Conservation (phyloP, 2,888 invertebrate species). For the Syritta pipiens region DNA sequence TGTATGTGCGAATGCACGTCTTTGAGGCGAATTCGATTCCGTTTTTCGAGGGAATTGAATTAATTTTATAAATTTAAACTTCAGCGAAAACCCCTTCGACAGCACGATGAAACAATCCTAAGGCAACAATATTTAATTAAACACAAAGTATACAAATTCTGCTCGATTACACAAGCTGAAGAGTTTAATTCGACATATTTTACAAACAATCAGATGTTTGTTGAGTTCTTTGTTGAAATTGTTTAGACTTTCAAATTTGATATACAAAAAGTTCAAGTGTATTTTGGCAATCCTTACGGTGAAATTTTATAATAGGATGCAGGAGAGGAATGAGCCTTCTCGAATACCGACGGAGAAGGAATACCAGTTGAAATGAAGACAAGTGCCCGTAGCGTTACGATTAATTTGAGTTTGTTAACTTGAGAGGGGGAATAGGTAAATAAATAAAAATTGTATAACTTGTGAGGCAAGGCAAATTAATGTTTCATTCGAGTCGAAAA, state of each 20-base stretch:
- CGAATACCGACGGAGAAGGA: not conserved
- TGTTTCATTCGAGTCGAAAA: not conserved
- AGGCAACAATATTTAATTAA: constrained; percentile 32
- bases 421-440: not conserved
- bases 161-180: constrained; percentile 28
- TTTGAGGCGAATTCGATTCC: not conserved
- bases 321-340: not conserved
- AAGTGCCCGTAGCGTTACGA: not conserved
- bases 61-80: constrained; percentile 24
- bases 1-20: no score
- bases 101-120: not conserved
- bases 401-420: not conserved
- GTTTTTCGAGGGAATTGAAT: not conserved
- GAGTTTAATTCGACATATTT: constrained; percentile 13
- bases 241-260: constrained; percentile 33
- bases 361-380: not conserved
- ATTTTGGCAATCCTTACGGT: constrained; percentile 14
- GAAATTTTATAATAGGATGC: not conserved
- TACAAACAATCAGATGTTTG: constrained; percentile 32
- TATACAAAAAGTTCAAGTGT: constrained; percentile 25
- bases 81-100: constrained; percentile 1
- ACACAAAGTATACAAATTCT: constrained; percentile 32
- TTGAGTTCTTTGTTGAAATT: constrained; percentile 22
- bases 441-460: constrained; percentile 14
- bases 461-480: not conserved